Evolutionary conservation across 2,113 vertebrate genomes (phyloP), one percentile per base, ranked within the genome.

Genomic region (Cricetomys ansorgei): DNA sequence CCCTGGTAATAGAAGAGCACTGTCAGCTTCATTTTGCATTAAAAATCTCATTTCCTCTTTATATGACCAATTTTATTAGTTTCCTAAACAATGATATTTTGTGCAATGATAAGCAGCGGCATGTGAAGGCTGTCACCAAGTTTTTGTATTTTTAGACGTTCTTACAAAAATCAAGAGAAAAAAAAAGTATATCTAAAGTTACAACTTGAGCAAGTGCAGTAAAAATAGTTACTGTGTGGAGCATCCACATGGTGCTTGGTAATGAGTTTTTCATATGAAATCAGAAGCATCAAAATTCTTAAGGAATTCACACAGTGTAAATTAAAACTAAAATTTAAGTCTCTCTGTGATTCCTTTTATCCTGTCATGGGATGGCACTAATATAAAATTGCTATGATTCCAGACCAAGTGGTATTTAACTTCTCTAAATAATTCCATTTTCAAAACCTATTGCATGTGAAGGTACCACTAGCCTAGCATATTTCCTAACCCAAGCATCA

Each of bases 21-120:
- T 99, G 99, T 99, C 99, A 99, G 98, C 98, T 99, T 99, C 98
- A 48, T 98, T 99, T 99, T 99, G 98, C 99, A 98, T 99, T 99
- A 99, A 98, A 99, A 98, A 98, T 98, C 98, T 98, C 98, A 98
- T 98, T 99, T 98, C 97, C 98, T 98, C 98, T 99, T 99, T 98
- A 98, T 98, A 99, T 98, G 99, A 98, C 98, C 98, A 98, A 96
- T 98, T 98, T 99, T 98, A 99, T 99, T 99, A 98, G 95, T 96
- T 97, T 98, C 98, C 98, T 98, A 99, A 99, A 99, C 98, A 99
- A 98, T 98, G 98, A 98, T 98, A 98, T 98, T 98, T 98, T 98
- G 97, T 98, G 98, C 96, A 98, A 98, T 98, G 95, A 92, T 98
- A 98, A 97, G 80, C 88, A 97, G 92, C 93, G 95, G 98, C 96